Evolutionary conservation across 2,113 vertebrate genomes (phyloP).

Genomic region (Corythaeola cristata): DNA sequence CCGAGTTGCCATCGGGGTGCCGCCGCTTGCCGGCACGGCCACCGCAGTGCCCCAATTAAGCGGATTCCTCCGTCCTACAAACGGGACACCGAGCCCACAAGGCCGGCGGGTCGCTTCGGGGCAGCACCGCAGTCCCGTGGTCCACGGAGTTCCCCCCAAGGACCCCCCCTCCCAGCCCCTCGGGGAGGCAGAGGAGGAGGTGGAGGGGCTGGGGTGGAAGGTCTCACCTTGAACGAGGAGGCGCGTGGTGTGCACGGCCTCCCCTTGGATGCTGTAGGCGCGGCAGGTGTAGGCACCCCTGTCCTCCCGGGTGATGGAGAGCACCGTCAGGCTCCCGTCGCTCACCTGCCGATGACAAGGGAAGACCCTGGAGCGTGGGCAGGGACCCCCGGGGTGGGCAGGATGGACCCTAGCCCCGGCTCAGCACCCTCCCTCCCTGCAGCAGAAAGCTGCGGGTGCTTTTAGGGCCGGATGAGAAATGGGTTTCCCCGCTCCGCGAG

Average conservation of each 20-base stretch:
- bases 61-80: background rate
- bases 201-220: fast-evolving
- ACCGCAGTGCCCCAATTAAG: background rate
- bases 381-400: background rate
- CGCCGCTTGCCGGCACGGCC: background rate
- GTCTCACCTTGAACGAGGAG: conserved; percentile 93
- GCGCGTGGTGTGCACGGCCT: conserved; percentile 94
- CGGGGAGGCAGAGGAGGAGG: background rate
- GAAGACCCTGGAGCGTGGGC: background rate
- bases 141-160: fast-evolving
- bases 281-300: conserved; percentile 95
- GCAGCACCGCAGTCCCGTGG: background rate
- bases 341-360: conserved; percentile 78
- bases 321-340: conserved; percentile 91
- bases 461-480: background rate
- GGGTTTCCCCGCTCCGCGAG: conserved; percentile 45
- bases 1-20: background rate
- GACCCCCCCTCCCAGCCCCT: background rate
- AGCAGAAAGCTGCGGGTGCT: background rate
- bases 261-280: conserved; percentile 96
- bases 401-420: background rate
- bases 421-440: background rate
- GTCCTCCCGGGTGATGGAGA: conserved; percentile 88
- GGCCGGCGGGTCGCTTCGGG: fast-evolving
- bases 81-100: fast-evolving